Base-by-base conservation (phyloP, 2,888 invertebrate species). In the Philaethria dido region DNA sequence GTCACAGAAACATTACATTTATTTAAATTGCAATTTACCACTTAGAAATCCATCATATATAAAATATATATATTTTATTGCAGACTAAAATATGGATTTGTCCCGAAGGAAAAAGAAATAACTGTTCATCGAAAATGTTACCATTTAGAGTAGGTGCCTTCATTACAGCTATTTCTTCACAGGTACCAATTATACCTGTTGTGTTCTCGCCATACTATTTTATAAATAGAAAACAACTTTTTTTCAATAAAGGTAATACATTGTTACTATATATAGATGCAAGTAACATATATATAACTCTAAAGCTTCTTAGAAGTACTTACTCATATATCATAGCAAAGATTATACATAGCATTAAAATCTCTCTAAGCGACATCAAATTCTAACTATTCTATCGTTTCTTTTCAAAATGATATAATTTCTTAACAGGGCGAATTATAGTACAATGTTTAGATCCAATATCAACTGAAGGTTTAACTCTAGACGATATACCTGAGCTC, bases 61-160 rank as follows among this genome's bases (percentile, higher is more conserved):
- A 8, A 33, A 33, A 8, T 33, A 33, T 33, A 33, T 9, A 20
- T 11, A 11, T 2, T 20, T 0, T 18, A 20, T 74, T 87, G 73
- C 88, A 94, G 95, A 90, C 94, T 66, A 95, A 95, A 83, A 91
- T 96, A 71, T 54, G 25, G 16, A 87, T 96, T 68, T 96, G 95
- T 80, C 96, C 96, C 22, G 96, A 96, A 82, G 96, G 96, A 47
- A 96, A 96, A n/a, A 89, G 96, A 70, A 93, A 93, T 75, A 92
- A 89, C 74, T 86, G 88, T 72, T 87, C 86, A 62, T 88, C 87
- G 66, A 93, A 93, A 68, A 83, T 96, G 74, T 84, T 95, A 62
- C 94, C 95, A 5, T 96, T 96, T 82, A 96, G 96, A 80, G 95
- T 95, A 79, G 96, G 96, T 13, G 96, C 95, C 2, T 96, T 96